Evolutionary conservation across 2,797 vertebrate species (phyloP), one percentile per base, ranked within the genome.

Genomic region (Babyrousa celebensis): DNA sequence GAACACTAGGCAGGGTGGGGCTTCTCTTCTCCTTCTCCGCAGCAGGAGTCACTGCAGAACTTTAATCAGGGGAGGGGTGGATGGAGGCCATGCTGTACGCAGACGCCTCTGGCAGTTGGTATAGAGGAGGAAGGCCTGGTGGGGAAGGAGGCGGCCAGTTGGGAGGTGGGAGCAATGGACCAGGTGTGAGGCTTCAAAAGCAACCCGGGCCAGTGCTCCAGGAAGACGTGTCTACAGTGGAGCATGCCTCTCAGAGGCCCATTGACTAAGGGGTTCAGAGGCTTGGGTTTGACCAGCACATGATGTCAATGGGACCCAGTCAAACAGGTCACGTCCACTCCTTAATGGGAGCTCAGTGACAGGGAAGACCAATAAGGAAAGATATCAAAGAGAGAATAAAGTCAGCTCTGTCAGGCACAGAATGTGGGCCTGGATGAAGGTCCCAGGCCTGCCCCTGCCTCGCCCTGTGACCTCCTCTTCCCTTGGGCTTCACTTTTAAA

Each of bases 121-220:
- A 5, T 1, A 32, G 21, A 52, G 54, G 12, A 54, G 14, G 52
- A 16, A 40, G 52, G 25, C 40, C 12, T 0, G 1, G 1, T 0
- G 0, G 58, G 21, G 63, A 91, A 43, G 65, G 18, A 82, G 72
- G 63, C 16, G 63, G 54, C 54, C 62, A 23, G 40, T n/a, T 14
- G 20, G 75, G 14, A 60, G 70, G 32, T 2, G 52, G 62, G 27
- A 48, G 29, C 48, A 25, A 21, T 1, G 14, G 75, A 18, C 52
- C 82, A 43, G 65, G 83, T 5, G 25, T 23, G 74, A 67, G 21
- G 18, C 27, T 43, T 67, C 36, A 43, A 48, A 32, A 75, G 32
- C 36, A 67, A 14, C n/a, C 20, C 1, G 32, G 40, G 6, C 74
- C 43, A 3, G 29, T 6, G 17, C 18, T 27, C 84, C 36, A 3